A percentile compares a stretch with the other conserved stretches of the same genome.
Conservation (phyloP, 1,140 invertebrate genomes). For the Rhagoletis pomonella region DNA sequence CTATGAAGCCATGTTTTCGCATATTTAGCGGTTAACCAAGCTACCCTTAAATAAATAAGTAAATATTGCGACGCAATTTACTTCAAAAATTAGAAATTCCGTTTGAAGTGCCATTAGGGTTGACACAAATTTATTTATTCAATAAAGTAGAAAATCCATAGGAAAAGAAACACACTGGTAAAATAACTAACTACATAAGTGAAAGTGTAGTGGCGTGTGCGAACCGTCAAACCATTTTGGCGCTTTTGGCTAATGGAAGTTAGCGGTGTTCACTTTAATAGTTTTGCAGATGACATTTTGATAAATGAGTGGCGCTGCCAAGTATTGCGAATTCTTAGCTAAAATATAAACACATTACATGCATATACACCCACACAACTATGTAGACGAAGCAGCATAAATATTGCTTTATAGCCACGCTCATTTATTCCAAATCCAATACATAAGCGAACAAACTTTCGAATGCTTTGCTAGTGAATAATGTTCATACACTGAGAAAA, state of each 20-base stretch:
- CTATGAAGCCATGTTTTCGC: no score
- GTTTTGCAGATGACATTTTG: constrained; percentile 48
- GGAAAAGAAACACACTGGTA: neutral
- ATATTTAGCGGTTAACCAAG: no score
- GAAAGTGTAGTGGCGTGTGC: constrained; percentile 13
- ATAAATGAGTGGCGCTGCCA: constrained; percentile 19
- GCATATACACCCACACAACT: neutral
- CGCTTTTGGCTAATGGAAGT: constrained; percentile 44
- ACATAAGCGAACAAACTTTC: neutral
- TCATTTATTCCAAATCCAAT: constrained; percentile 32
- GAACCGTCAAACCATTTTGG: neutral
- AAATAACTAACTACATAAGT: neutral
- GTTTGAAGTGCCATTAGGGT: constrained; percentile 5
- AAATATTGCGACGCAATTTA: neutral
- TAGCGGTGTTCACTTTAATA: constrained; percentile 11
- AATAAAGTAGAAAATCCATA: neutral
- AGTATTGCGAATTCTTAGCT: neutral
- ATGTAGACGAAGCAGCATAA: neutral
- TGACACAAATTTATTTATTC: constrained; percentile 12
- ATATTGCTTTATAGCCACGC: constrained; percentile 16
- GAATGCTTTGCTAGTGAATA: neutral
- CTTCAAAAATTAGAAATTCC: neutral
- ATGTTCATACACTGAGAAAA: neutral
- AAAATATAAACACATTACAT: neutral
- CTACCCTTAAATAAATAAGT: neutral